Evolutionary conservation across 2,113 vertebrate genomes (phyloP).

Genomic region (Ammospiza nelsoni): DNA sequence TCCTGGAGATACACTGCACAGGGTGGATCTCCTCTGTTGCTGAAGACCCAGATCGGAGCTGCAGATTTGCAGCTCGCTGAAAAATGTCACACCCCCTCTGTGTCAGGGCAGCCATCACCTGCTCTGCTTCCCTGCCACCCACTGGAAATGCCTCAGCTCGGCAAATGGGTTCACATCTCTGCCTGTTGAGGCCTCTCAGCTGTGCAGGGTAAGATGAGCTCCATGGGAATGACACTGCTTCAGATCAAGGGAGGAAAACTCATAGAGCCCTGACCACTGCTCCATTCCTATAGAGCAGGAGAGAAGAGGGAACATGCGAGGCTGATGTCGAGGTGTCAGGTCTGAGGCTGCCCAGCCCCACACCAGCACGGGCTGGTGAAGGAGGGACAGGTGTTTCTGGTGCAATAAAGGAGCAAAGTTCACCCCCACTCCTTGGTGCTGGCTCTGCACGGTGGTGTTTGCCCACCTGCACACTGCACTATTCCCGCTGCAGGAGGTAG

Average conservation of each 20-base stretch:
- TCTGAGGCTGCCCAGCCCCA: accelerated
- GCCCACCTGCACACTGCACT: not conserved
- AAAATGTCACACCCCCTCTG: not conserved
- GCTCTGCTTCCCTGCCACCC: not conserved
- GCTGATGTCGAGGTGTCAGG: not conserved
- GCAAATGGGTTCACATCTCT: not conserved
- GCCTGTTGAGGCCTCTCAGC: not conserved
- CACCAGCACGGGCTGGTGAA: not conserved
- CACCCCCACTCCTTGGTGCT: not conserved
- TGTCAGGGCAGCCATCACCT: not conserved
- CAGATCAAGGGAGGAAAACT: not conserved
- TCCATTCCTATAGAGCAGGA: not conserved
- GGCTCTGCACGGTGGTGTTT: not conserved
- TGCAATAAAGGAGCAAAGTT: constrained; percentile 33
- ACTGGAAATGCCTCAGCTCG: not conserved
- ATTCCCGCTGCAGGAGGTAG: not conserved
- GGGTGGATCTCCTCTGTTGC: not conserved
- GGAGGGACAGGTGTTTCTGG: not conserved
- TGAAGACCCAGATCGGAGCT: not conserved
- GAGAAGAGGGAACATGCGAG: not conserved
- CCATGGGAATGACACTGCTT: not conserved
- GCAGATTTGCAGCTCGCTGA: not conserved
- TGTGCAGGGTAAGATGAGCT: not conserved
- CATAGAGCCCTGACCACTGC: not conserved
- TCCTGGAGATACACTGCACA: not conserved